phyloP scores from a whole-genome alignment of 2,888 invertebrate genomes.

The Andrena bucephala region DNA sequence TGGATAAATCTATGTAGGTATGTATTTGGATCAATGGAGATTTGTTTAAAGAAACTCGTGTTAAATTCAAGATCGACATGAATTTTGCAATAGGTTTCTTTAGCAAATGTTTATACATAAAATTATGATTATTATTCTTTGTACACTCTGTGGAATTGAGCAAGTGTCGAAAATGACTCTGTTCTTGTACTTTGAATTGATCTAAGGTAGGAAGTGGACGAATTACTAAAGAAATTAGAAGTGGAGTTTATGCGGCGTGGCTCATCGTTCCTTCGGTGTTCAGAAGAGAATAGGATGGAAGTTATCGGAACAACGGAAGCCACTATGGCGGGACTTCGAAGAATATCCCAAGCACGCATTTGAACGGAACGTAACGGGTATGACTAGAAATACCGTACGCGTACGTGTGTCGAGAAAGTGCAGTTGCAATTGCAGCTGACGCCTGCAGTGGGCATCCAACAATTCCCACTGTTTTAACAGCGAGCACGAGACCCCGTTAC shows the following conservation, averaged over 20 bases:
- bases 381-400: constrained; percentile 69
- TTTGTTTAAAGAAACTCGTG: too few relatives aligned
- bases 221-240: neutral
- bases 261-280: neutral
- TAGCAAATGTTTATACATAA: too few relatives aligned
- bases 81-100: too few relatives aligned
- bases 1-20: too few relatives aligned
- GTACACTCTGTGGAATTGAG: too few relatives aligned
- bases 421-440: constrained; percentile 67
- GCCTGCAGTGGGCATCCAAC: constrained; percentile 49
- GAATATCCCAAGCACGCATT: constrained; percentile 15
- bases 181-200: too few relatives aligned
- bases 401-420: constrained; percentile 76
- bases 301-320: constrained; percentile 15
- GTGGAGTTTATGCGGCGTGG: neutral
- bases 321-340: neutral
- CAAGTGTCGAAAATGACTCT: too few relatives aligned
- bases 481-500: constrained; percentile 35
- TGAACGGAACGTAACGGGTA: constrained; percentile 52
- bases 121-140: too few relatives aligned
- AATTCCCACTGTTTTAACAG: constrained; percentile 59
- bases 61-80: too few relatives aligned
- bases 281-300: constrained; percentile 13
- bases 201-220: neutral
- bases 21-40: too few relatives aligned